Evolutionary conservation across 2,888 invertebrate species (phyloP).

Genomic region (Drosophila nr. fundita): DNA sequence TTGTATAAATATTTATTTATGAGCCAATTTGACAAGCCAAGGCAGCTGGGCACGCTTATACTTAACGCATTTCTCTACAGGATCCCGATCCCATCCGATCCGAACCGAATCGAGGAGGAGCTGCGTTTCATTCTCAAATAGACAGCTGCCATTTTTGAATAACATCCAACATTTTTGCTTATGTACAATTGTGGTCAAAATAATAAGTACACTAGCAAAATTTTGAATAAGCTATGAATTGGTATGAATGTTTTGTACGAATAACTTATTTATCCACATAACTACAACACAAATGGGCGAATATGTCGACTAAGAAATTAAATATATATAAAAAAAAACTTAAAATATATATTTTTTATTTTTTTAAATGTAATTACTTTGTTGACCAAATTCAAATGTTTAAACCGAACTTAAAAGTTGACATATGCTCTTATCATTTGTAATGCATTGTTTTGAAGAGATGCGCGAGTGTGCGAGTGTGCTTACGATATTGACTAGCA

Average conservation of each 20-base stretch:
- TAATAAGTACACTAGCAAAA: not conserved
- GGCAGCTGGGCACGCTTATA: constrained; percentile 73
- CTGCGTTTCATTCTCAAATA: constrained; percentile 46
- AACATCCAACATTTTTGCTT: constrained; percentile 47
- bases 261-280: not conserved
- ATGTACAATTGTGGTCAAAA: not conserved
- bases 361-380: too few relatives aligned
- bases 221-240: not conserved
- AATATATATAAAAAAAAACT: too few relatives aligned
- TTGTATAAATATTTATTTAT: constrained; percentile 14
- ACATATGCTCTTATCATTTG: not conserved
- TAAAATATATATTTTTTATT: not conserved
- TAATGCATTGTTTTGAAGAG: not conserved
- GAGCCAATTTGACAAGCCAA: constrained; percentile 68
- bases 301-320: not conserved
- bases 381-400: too few relatives aligned
- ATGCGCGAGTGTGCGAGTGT: not conserved
- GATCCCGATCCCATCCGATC: constrained; percentile 8
- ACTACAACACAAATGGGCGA: too few relatives aligned
- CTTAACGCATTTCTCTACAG: constrained; percentile 47
- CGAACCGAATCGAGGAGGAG: constrained; percentile 15
- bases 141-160: constrained; percentile 56
- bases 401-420: not conserved
- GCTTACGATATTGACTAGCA: not conserved
- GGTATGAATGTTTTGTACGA: not conserved